Evolutionary conservation across 2,113 vertebrate genomes (phyloP), one percentile per base, ranked within the genome.

Genomic region (Hepsetus odoe): DNA sequence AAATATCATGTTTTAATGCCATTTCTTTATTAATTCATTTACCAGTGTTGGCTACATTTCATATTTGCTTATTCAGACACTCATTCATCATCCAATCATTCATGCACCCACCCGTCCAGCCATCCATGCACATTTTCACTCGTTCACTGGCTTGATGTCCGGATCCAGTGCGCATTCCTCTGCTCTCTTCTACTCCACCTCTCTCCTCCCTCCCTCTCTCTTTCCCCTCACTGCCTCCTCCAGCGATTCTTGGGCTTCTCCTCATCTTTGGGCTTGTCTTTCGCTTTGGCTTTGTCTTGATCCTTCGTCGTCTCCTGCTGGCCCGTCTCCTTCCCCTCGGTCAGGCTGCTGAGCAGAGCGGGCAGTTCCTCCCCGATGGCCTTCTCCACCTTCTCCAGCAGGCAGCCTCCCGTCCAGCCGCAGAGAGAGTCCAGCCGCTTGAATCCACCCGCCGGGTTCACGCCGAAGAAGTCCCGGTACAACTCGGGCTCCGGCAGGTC

Each of bases 391-490:
- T 97, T 99, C 69, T 98, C 96, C 83, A 99, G 90, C 82, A 96
- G 94, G 85, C 98, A 99, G 38, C 97, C 96, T 67, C 96, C 96
- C 85, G 96, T 96, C 89, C 98, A 99, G 85, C 96, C 96, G 85
- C 97, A 99, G 88, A 98, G 97, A 77, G 95, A 87, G 9, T 96
- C 90, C 22, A 99, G 92, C 22, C 95, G 90, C 90, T 99, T 98
- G 90, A 99, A 98, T 84, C 89, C 92, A 80, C 90, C 88, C 79
- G 98, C 90, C 3, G 96, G 92, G 80, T 99, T 99, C 85, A 99
- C 92, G 80, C 96, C 97, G 86, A 99, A 99, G 91, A 99, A 99
- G 93, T 99, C 97, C 85, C 95, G 97, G 81, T 99, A 99, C 51
- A 97, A 95, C 75, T 98, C 96, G 0, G 94, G 94, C 86, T 96